Conservation (phyloP, 2,888 invertebrate genomes). For the Fragum fragum region DNA sequence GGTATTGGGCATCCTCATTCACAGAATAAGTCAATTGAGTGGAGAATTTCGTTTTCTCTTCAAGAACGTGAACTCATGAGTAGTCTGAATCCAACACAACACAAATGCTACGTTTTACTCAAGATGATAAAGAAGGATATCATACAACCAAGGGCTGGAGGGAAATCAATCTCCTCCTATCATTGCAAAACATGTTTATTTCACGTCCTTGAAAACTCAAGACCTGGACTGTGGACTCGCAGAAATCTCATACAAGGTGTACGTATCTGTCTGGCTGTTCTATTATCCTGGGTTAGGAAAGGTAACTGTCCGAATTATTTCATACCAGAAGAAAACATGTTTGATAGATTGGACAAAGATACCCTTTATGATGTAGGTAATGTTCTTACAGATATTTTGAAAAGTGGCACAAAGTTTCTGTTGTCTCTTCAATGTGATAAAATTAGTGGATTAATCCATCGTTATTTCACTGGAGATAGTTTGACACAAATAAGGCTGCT, state of each 20-base stretch:
- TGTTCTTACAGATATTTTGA: background rate
- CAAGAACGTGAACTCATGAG: constrained; percentile 34
- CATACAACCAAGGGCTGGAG: background rate
- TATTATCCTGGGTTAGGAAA: background rate
- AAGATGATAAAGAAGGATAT: constrained; percentile 22
- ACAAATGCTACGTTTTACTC: constrained; percentile 14
- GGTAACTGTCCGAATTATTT: constrained; percentile 18
- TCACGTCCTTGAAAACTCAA: constrained; percentile 9
- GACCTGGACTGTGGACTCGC: background rate
- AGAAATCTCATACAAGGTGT: constrained; percentile 2
- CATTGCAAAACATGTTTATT: constrained; percentile 2
- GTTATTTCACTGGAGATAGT: background rate
- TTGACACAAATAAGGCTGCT: background rate
- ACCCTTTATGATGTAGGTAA: background rate
- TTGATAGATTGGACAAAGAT: constrained; percentile 5
- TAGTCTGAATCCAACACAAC: constrained; percentile 25
- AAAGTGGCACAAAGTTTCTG: background rate
- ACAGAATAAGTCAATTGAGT: constrained; percentile 8
- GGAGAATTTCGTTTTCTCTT: constrained; percentile 33
- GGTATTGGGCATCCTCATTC: background rate
- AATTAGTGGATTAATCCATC: background rate
- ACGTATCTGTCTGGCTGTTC: background rate
- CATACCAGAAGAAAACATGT: constrained; percentile 27
- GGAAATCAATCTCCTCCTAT: background rate
- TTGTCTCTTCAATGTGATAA: background rate